These are phyloP conservation scores for Brevimyrus niger DNA, from an alignment of 2,113 vertebrate species.

Conservation along the genomic window DNA sequence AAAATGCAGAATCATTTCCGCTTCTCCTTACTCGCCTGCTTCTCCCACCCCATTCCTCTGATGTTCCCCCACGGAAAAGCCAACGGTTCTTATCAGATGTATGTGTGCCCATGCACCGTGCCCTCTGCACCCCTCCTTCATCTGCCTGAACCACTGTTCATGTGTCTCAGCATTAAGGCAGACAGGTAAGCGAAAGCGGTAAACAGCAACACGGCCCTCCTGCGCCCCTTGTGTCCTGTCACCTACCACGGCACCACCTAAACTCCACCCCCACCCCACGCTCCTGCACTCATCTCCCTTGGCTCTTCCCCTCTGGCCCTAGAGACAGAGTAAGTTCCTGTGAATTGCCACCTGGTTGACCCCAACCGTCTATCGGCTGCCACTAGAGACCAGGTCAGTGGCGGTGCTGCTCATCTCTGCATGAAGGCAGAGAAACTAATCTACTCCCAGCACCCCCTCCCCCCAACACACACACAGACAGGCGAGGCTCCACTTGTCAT, in stretches of 20 bases:
- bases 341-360: not conserved
- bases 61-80: not conserved
- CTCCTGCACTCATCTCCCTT: not conserved
- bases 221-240: not conserved
- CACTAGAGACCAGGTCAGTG: not conserved
- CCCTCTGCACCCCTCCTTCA: not conserved
- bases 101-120: not conserved
- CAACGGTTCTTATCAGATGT: not conserved
- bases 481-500: not conserved
- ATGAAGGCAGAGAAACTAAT: conserved; percentile 4
- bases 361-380: not conserved
- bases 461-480: not conserved
- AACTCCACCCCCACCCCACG: not conserved
- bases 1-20: not conserved
- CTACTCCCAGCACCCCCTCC: not conserved
- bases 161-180: not conserved
- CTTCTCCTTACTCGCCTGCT: not conserved
- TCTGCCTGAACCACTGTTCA: not conserved
- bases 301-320: not conserved
- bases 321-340: not conserved
- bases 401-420: conserved; percentile 24
- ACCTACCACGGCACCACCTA: not conserved
- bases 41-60: not conserved
- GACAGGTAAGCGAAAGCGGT: not conserved
- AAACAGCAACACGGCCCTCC: not conserved